A percentile compares a stretch with the other conserved stretches of the same genome.
Evolutionary conservation across 2,113 vertebrate genomes (phyloP).

Genomic region (Oncorhynchus masou): DNA sequence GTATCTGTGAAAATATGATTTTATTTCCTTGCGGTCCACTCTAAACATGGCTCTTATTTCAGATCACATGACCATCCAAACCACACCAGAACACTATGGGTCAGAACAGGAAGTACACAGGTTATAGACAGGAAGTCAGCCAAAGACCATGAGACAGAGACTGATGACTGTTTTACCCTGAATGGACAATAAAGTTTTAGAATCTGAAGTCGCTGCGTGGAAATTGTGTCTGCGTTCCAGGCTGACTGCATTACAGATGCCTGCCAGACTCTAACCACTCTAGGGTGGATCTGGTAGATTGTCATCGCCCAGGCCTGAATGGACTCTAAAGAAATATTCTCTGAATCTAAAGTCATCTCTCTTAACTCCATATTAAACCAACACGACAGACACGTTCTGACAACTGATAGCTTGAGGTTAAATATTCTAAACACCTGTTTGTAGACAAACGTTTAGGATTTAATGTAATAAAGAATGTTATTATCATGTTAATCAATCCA

Average conservation of each 20-base stretch:
- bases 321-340: conserved; percentile 63
- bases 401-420: conserved; percentile 38
- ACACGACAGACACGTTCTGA: conserved; percentile 48
- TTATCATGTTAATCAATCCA: too few species aligned
- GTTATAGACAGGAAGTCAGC: conserved; percentile 42
- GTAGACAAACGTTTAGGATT: conserved; percentile 44
- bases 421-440: conserved; percentile 45
- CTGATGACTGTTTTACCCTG: conserved; percentile 53
- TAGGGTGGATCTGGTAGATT: conserved; percentile 52
- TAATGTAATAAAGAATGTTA: conserved; percentile 33
- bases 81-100: conserved; percentile 69
- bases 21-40: conserved; percentile 74
- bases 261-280: conserved; percentile 51
- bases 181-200: conserved; percentile 14
- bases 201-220: conserved; percentile 32
- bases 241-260: conserved; percentile 42
- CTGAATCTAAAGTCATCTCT: conserved; percentile 59
- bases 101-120: conserved; percentile 62
- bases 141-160: conserved; percentile 68
- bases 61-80: conserved; percentile 73
- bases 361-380: conserved; percentile 67
- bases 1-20: conserved; percentile 78
- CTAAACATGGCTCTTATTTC: conserved; percentile 69
- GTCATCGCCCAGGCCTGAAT: conserved; percentile 68
- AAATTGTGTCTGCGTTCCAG: conserved; percentile 28